These are phyloP conservation scores for Numenius arquata DNA, from an alignment of 2,113 vertebrate species.

Conservation along the genomic window DNA sequence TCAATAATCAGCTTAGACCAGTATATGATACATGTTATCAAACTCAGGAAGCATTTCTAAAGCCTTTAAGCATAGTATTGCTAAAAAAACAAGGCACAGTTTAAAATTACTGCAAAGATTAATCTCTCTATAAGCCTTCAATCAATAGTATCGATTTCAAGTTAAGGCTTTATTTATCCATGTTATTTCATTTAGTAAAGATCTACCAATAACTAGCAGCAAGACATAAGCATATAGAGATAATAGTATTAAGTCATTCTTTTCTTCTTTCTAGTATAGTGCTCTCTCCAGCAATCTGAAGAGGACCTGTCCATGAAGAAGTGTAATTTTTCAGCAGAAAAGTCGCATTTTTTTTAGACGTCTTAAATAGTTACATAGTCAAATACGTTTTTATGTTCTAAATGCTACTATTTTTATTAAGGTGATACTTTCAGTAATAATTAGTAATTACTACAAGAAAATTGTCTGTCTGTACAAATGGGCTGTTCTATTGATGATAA, in stretches of 20 bases:
- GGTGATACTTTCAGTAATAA: not conserved
- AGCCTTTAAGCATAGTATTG: not conserved
- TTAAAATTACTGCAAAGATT: constrained; percentile 7
- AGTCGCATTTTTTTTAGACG: not conserved
- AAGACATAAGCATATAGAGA: not conserved
- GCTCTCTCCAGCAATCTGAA: not conserved
- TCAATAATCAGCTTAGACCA: not conserved
- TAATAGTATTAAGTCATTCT: not conserved
- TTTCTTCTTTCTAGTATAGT: not conserved
- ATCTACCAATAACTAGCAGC: not conserved
- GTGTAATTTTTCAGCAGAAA: not conserved
- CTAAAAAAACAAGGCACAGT: not conserved
- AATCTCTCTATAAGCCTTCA: not conserved
- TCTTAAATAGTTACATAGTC: not conserved
- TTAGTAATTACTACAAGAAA: not conserved
- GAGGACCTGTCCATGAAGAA: not conserved
- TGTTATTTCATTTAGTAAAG: not conserved
- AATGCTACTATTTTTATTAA: not conserved
- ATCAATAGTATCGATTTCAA: constrained; percentile 34
- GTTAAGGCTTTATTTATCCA: constrained; percentile 16
- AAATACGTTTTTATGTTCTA: not conserved
- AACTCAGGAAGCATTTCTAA: not conserved
- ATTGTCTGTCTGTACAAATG: not conserved
- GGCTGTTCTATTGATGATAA: not conserved
- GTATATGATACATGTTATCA: not conserved